phyloP scores from a whole-genome alignment of 2,113 vertebrate genomes.

The Nannobrachium achirus region DNA sequence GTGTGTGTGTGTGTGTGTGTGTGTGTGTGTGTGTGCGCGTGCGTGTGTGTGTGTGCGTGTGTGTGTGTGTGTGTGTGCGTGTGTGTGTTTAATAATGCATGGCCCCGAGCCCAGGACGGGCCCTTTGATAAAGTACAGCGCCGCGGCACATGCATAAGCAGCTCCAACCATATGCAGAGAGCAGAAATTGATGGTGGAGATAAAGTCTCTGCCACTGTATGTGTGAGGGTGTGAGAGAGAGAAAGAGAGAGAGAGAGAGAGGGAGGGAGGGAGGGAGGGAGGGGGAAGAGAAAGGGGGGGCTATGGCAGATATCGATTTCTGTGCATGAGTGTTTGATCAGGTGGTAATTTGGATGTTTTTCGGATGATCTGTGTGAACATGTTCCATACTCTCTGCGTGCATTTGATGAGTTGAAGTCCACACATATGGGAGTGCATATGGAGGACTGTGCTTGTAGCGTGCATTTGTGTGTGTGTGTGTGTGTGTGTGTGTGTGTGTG shows the following conservation, averaged over 20 bases:
- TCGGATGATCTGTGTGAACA: slow-evolving; percentile 56
- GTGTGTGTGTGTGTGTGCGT: slow-evolving; percentile 34
- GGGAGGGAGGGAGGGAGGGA: slow-evolving; percentile 34
- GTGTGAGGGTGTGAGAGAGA: slow-evolving; percentile 20
- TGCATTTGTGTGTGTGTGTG: too few relatives aligned
- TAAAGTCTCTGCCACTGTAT: slow-evolving; percentile 59
- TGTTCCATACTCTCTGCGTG: slow-evolving; percentile 45
- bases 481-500: neutral
- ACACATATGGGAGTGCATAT: slow-evolving; percentile 40
- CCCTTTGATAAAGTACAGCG: slow-evolving; percentile 83
- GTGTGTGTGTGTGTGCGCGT: slow-evolving; percentile 42
- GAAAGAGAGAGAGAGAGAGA: slow-evolving; percentile 39
- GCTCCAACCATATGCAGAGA: slow-evolving; percentile 81
- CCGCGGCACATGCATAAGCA: slow-evolving; percentile 80
- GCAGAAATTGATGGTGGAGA: slow-evolving; percentile 81
- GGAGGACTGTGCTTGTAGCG: neutral
- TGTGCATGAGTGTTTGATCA: slow-evolving; percentile 67
- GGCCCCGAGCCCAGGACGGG: slow-evolving; percentile 75
- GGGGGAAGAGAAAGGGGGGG: slow-evolving; percentile 25
- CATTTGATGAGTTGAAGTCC: slow-evolving; percentile 46
- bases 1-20: neutral
- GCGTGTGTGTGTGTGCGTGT: slow-evolving; percentile 19
- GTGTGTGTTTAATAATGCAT: slow-evolving; percentile 84
- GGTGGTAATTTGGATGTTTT: slow-evolving; percentile 63
- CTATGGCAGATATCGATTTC: slow-evolving; percentile 68